Percentiles rank a stretch among this genome's conserved stretches.
phyloP scores from a whole-genome alignment of 1,140 invertebrate species.

The Stegodyphus dumicola region DNA sequence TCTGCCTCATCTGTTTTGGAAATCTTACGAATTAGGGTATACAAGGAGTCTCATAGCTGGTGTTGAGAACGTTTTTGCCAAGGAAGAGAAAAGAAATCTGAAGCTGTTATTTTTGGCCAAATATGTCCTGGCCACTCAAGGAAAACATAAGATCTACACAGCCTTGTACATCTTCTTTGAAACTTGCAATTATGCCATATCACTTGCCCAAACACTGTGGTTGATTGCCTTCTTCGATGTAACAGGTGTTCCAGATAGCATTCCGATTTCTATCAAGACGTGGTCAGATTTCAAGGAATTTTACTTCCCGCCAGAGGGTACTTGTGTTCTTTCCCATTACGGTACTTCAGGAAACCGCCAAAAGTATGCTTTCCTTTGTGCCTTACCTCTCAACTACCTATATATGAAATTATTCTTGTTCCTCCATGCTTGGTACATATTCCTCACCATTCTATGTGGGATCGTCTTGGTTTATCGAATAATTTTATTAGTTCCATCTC shows the following conservation, averaged over 20 bases:
- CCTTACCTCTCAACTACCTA: constrained; percentile 17
- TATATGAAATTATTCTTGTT: constrained; percentile 46
- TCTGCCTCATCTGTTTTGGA: constrained; percentile 35
- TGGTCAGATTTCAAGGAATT: constrained; percentile 37
- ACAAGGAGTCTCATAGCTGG: background rate
- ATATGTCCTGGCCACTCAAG: constrained; percentile 33
- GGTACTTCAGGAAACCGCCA: background rate
- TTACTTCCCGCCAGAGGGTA: constrained; percentile 24
- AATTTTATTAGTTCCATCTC: background rate
- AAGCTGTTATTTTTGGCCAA: constrained; percentile 29
- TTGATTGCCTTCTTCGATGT: constrained; percentile 40
- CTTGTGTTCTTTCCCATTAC: background rate
- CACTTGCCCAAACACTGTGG: constrained; percentile 36
- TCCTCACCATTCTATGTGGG: constrained; percentile 16
- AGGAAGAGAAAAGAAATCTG: constrained; percentile 13
- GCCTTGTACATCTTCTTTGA: constrained; percentile 30
- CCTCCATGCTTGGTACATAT: constrained; percentile 42
- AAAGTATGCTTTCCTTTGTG: background rate
- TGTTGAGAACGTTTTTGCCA: background rate
- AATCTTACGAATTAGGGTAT: constrained; percentile 27
- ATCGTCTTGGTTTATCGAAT: constrained; percentile 23
- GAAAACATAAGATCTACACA: constrained; percentile 37
- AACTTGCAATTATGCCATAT: constrained; percentile 15
- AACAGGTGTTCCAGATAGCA: constrained; percentile 25
- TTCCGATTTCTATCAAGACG: constrained; percentile 1